Evolutionary conservation across 1,140 invertebrate genomes (phyloP).

Genomic region (Scaptomyza montana): DNA sequence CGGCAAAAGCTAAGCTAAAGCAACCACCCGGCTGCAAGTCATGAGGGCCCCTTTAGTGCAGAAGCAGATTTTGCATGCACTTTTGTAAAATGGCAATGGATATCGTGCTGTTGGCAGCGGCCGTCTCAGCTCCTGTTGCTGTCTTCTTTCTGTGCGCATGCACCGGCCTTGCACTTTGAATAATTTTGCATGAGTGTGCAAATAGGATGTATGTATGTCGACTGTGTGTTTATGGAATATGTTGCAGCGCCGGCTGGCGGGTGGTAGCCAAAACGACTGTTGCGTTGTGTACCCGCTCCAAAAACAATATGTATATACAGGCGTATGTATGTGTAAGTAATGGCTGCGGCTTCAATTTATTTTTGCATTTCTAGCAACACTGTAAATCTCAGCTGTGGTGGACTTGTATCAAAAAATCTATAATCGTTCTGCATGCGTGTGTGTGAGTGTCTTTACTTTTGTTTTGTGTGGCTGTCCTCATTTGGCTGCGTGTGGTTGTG

Average conservation of each 20-base stretch:
- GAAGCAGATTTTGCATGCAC: constrained; percentile 42
- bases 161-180: constrained; percentile 58
- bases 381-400: constrained; percentile 56
- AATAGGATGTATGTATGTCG: neutral
- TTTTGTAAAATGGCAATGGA: constrained; percentile 65
- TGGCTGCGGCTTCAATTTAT: constrained; percentile 73
- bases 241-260: constrained; percentile 41
- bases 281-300: constrained; percentile 52
- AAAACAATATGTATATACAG: constrained; percentile 16
- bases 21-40: constrained; percentile 14
- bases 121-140: constrained; percentile 52
- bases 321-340: neutral
- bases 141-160: constrained; percentile 75
- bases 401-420: constrained; percentile 68
- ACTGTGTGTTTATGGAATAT: constrained; percentile 18
- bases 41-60: constrained; percentile 18
- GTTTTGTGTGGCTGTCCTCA: constrained; percentile 65
- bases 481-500: constrained; percentile 43
- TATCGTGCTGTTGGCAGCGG: constrained; percentile 54
- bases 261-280: constrained; percentile 61
- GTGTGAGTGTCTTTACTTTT: constrained; percentile 1
- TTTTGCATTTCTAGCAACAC: constrained; percentile 50
- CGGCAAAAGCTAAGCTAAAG: constrained; percentile 37
- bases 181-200: constrained; percentile 42
- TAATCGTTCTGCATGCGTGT: constrained; percentile 39